phyloP scores from a whole-genome alignment of 2,113 vertebrate genomes.

The Nematolebias whitei region DNA sequence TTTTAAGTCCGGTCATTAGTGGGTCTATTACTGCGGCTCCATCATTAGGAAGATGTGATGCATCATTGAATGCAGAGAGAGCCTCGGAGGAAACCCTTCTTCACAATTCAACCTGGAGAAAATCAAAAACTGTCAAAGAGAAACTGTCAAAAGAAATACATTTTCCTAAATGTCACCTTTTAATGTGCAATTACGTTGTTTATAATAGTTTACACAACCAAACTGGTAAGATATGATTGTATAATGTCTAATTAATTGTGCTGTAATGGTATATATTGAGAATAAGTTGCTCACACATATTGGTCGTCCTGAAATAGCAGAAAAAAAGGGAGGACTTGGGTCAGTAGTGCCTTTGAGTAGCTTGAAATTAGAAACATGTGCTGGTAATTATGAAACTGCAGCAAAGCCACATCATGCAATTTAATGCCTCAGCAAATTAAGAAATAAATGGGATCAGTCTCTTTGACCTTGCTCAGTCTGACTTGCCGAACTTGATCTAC shows the following conservation, averaged over 20 bases:
- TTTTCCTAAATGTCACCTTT: background rate
- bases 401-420: slow-evolving; percentile 81
- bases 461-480: slow-evolving; percentile 79
- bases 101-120: slow-evolving; percentile 13
- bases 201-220: background rate
- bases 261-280: background rate
- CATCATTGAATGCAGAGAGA: slow-evolving; percentile 76
- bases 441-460: slow-evolving; percentile 81
- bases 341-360: slow-evolving; percentile 80
- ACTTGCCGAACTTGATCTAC: slow-evolving; percentile 67
- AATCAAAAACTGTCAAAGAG: slow-evolving; percentile 4
- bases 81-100: slow-evolving; percentile 24
- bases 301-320: slow-evolving; percentile 48
- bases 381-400: slow-evolving; percentile 84
- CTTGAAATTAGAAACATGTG: slow-evolving; percentile 86
- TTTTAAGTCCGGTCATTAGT: slow-evolving; percentile 77
- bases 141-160: background rate
- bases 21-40: slow-evolving; percentile 71
- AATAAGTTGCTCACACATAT: slow-evolving; percentile 18
- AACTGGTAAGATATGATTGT: background rate
- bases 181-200: background rate
- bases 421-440: slow-evolving; percentile 84
- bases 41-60: slow-evolving; percentile 75
- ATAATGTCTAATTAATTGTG: slow-evolving; percentile 15
- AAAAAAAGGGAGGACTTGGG: slow-evolving; percentile 80